These are phyloP conservation scores for Aldrovandia affinis DNA, from an alignment of 2,797 vertebrate genomes.

Conservation along the genomic window DNA sequence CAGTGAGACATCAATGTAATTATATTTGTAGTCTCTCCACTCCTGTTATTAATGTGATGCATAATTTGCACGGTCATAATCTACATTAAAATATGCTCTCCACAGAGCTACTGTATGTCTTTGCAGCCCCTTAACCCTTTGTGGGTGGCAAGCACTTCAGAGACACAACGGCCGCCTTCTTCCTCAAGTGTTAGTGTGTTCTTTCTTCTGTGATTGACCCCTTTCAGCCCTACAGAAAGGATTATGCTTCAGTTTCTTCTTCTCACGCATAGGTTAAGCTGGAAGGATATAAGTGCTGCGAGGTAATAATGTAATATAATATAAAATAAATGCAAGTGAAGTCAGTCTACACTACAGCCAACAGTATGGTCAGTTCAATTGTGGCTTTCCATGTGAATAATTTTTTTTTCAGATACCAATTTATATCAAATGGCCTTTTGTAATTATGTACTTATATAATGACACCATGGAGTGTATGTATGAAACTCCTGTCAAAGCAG, in stretches of 20 bases:
- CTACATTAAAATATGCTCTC: constrained; percentile 63
- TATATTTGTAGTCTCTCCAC: constrained; percentile 75
- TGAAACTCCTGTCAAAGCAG: background rate
- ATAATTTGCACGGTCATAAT: constrained; percentile 69
- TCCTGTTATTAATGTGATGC: constrained; percentile 72
- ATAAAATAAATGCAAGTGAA: background rate
- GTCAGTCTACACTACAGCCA: background rate
- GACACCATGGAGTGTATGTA: background rate
- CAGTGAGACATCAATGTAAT: constrained; percentile 77
- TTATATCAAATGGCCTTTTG: background rate
- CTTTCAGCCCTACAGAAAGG: background rate
- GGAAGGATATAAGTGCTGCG: background rate
- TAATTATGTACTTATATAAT: background rate
- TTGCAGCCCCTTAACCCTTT: constrained; percentile 48
- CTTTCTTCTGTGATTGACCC: constrained; percentile 8
- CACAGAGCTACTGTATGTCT: constrained; percentile 48
- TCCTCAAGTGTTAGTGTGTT: constrained; percentile 1
- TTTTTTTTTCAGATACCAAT: background rate
- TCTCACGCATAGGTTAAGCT: background rate
- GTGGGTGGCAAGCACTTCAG: constrained; percentile 18
- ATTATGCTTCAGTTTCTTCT: too few relatives aligned
- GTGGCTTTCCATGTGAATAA: background rate
- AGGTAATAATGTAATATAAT: background rate
- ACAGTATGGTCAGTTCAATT: background rate
- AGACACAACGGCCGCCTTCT: constrained; percentile 2